Evolutionary conservation across 2,113 vertebrate species (phyloP), one percentile per base, ranked within the genome.

Genomic region (Petrocephalus microphthalmus): DNA sequence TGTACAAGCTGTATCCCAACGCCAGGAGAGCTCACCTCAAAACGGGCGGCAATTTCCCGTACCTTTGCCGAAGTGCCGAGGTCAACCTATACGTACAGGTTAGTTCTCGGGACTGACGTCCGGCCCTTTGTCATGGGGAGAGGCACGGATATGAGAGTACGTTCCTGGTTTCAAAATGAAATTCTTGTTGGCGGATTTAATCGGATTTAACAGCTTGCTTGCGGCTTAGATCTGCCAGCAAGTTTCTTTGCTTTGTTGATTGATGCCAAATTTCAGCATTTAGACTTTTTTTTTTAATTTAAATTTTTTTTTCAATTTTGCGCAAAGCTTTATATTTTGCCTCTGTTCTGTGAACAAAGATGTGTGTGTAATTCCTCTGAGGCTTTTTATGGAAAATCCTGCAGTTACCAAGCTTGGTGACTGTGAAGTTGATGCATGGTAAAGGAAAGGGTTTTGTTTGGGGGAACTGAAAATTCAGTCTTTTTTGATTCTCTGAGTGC

Each of bases 61-160:
- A 99, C 87, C 95, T 99, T 90, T 99, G 97, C 94, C 93, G 98
- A 92, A 99, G 98, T 1, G 98, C 98, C 0, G 98, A 99, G 89
- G 98, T 99, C 92, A 99, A 99, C 88, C 96, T 99, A 1, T 99
- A 99, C 84, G 96, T 99, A 87, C 98, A 99, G 92, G 98, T 99
- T 89, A 92, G 95, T 90, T 42, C 6, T 71, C 25, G 15, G 37
- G 19, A 10, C 15, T 22, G 20, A 4, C 25, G 13, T 29, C n/a
- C 2, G 2, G 37, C 67, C 17, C 29, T 47, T 17, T n/a, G 5
- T n/a, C 47, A 29, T 51, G 17, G 29, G 15, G n/a, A 45, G 29
- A 25, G 20, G 54, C 17, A 7, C 37, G 5, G n/a, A 53, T 3
- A 2, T 53, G 45, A 37, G 11, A 20, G 84, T 56, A 37, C 0